A percentile compares a stretch with the other conserved stretches of the same genome.
Evolutionary conservation across 2,797 vertebrate genomes (phyloP).

Genomic region (Onychomys arenicola): DNA sequence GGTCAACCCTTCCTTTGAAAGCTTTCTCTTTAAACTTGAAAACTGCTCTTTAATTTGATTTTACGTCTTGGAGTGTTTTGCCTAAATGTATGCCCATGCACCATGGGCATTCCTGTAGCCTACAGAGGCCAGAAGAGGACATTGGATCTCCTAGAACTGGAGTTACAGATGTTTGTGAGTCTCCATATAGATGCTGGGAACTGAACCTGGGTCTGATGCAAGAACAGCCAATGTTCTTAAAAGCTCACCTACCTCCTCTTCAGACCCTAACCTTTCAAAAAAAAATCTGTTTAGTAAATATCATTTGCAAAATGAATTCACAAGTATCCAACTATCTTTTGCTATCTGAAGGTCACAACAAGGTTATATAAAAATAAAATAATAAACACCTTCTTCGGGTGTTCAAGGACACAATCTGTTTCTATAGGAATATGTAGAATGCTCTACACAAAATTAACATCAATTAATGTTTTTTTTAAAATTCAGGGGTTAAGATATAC

Average conservation of each 20-base stretch:
- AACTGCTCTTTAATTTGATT: neutral
- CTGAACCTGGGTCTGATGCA: neutral
- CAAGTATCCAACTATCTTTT: neutral
- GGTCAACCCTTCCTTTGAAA: neutral
- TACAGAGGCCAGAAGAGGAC: neutral
- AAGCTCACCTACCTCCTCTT: neutral
- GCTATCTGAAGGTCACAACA: neutral
- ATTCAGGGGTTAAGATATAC: neutral
- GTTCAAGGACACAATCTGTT: neutral
- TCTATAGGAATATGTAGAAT: neutral
- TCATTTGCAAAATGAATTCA: neutral
- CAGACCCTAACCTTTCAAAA: neutral
- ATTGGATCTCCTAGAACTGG: neutral
- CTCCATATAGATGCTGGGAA: neutral
- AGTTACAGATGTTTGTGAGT: neutral
- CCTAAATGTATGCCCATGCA: neutral
- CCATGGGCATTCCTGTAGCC: neutral
- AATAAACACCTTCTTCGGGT: neutral
- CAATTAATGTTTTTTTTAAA: neutral
- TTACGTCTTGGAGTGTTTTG: neutral
- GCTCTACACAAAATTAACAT: neutral
- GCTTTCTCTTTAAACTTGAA: neutral
- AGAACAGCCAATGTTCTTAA: neutral
- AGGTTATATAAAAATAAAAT: neutral
- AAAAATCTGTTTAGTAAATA: neutral